These are phyloP conservation scores for Morus bassanus DNA, from an alignment of 2,797 vertebrate species.

Conservation along the genomic window DNA sequence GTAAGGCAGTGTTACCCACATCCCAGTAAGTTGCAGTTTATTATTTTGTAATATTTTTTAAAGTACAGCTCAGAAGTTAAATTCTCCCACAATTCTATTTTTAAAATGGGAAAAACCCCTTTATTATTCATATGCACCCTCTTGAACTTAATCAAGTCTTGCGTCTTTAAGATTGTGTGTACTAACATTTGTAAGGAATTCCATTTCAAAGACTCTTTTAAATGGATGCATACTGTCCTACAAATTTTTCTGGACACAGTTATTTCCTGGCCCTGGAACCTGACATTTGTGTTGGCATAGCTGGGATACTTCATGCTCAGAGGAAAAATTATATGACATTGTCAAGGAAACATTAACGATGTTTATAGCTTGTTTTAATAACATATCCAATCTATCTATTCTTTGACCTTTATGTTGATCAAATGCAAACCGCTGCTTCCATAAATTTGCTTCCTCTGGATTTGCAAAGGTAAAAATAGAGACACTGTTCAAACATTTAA, in stretches of 20 bases:
- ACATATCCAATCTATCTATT: background rate
- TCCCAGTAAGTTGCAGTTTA: background rate
- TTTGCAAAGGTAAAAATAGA: constrained; percentile 13
- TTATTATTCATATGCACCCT: background rate
- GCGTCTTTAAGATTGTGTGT: background rate
- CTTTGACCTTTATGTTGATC: constrained; percentile 20
- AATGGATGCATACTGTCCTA: background rate
- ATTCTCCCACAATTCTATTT: background rate
- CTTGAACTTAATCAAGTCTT: background rate
- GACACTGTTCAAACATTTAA: background rate
- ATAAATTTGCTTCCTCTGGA: background rate
- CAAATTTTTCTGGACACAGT: background rate
- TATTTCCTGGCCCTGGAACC: background rate
- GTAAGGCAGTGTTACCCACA: background rate
- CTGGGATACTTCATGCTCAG: constrained; percentile 5
- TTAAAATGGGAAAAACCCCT: accelerated
- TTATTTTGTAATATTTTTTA: background rate
- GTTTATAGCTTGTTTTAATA: constrained; percentile 40
- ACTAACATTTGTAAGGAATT: background rate
- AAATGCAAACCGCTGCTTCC: background rate
- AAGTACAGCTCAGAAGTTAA: background rate
- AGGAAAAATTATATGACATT: constrained; percentile 3
- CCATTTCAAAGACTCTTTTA: background rate
- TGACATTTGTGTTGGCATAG: background rate
- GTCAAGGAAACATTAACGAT: constrained; percentile 40